A percentile compares a stretch with the other conserved stretches of the same genome.
phyloP scores from a whole-genome alignment of 2,797 vertebrate genomes.

The Toxotes lorentzi region DNA sequence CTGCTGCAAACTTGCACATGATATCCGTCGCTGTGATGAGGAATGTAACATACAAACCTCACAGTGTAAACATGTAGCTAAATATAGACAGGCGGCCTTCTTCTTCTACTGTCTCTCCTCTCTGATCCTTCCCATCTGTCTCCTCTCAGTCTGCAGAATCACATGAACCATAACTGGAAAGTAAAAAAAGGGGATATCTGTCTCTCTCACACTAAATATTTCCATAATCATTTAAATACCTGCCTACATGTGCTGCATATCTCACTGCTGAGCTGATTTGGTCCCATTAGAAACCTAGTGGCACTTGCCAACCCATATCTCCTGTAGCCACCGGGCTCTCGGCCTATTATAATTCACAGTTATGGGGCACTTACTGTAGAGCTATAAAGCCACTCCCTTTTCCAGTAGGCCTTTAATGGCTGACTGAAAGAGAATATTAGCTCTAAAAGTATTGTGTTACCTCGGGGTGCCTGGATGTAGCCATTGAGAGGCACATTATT shows the following conservation, averaged over 20 bases:
- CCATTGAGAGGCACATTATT: slow-evolving; percentile 27
- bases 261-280: slow-evolving; percentile 12
- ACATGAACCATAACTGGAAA: not conserved
- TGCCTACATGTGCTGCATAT: not conserved
- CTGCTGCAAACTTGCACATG: slow-evolving; percentile 3
- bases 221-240: slow-evolving; percentile 35
- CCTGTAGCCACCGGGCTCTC: slow-evolving; percentile 31
- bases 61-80: slow-evolving; percentile 51
- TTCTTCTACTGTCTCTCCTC: slow-evolving; percentile 15
- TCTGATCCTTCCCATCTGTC: slow-evolving; percentile 35
- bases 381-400: slow-evolving; percentile 54
- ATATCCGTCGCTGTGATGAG: slow-evolving; percentile 14
- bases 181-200: not conserved
- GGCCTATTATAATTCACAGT: slow-evolving; percentile 37
- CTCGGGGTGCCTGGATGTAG: slow-evolving; percentile 36
- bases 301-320: slow-evolving; percentile 26
- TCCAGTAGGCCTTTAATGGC: slow-evolving; percentile 59
- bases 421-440: slow-evolving; percentile 42
- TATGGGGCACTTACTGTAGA: slow-evolving; percentile 44
- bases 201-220: not conserved
- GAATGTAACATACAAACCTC: slow-evolving; percentile 62
- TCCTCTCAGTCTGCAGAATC: not conserved
- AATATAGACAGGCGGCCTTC: slow-evolving; percentile 41
- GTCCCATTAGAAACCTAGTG: slow-evolving; percentile 46
- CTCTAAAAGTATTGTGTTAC: slow-evolving; percentile 63